Conservation (phyloP, 2,797 vertebrate genomes). For the Microctenopoma lineatum region DNA sequence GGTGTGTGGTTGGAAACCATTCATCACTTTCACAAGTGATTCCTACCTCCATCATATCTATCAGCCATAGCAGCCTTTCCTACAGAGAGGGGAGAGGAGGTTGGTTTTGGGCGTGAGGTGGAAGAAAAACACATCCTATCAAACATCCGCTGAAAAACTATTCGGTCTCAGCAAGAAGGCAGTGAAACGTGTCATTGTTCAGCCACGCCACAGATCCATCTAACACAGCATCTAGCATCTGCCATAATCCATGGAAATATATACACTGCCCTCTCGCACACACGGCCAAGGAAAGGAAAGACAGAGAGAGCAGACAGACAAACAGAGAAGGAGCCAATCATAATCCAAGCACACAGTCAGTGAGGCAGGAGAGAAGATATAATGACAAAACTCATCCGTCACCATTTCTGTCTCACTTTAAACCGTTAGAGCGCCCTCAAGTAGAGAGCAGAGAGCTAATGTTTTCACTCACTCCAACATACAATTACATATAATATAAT, state of each 20-base stretch:
- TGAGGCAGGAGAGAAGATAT: conserved; percentile 11
- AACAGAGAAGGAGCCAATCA: conserved; percentile 22
- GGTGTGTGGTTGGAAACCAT: conserved; percentile 29
- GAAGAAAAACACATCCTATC: conserved; percentile 48
- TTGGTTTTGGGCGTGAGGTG: conserved; percentile 9
- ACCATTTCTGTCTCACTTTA: conserved; percentile 1
- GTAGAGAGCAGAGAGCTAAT: neutral
- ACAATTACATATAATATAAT: too few relatives aligned
- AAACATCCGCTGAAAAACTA: conserved; percentile 23
- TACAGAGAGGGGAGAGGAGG: conserved; percentile 54
- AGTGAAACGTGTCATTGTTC: conserved; percentile 33
- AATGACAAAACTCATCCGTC: conserved; percentile 5
- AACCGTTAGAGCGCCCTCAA: conserved; percentile 6
- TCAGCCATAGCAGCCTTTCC: conserved; percentile 97
- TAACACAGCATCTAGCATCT: conserved; percentile 2
- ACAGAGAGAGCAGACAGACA: conserved; percentile 24
- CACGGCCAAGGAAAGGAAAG: neutral
- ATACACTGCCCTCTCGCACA: conserved; percentile 9
- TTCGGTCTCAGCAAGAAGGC: conserved; percentile 37
- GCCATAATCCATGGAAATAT: conserved; percentile 32
- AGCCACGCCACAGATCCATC: conserved; percentile 14
- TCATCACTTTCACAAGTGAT: conserved; percentile 43
- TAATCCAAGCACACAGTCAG: conserved; percentile 20
- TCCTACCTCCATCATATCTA: conserved; percentile 99
- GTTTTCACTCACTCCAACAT: neutral